Percentiles rank a stretch among this genome's conserved stretches.
Evolutionary conservation across 2,797 vertebrate genomes (phyloP).

Genomic region (Miichthys miiuy): DNA sequence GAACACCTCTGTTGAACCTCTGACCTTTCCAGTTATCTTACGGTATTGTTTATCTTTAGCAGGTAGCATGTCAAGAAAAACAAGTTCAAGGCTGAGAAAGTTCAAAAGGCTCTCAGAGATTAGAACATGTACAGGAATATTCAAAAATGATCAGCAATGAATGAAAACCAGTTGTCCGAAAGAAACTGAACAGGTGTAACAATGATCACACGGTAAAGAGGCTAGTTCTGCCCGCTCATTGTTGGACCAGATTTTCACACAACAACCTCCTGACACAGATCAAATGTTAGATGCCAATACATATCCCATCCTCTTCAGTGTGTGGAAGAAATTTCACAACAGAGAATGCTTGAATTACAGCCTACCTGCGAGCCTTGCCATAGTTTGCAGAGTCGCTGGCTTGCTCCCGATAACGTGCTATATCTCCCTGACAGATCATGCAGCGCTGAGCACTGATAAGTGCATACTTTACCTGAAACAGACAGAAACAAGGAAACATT

Average conservation of each 20-base stretch:
- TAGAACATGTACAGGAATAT: neutral
- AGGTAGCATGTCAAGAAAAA: neutral
- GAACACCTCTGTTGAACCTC: neutral
- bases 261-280: neutral
- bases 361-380: conserved; percentile 96
- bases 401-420: conserved; percentile 96
- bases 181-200: neutral
- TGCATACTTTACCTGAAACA: conserved; percentile 94
- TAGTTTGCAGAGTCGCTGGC: conserved; percentile 96
- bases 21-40: neutral
- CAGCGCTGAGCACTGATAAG: conserved; percentile 97
- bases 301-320: neutral
- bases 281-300: neutral
- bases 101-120: neutral
- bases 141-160: neutral
- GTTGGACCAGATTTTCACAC: neutral
- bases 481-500: conserved; percentile 25
- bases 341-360: conserved; percentile 1
- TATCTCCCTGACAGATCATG: conserved; percentile 98
- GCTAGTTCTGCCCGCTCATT: neutral
- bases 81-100: neutral
- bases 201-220: neutral
- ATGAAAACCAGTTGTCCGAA: neutral
- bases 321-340: neutral
- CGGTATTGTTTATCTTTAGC: neutral